Conservation (phyloP, 2,888 invertebrate species). For the Loripinus fragilis region DNA sequence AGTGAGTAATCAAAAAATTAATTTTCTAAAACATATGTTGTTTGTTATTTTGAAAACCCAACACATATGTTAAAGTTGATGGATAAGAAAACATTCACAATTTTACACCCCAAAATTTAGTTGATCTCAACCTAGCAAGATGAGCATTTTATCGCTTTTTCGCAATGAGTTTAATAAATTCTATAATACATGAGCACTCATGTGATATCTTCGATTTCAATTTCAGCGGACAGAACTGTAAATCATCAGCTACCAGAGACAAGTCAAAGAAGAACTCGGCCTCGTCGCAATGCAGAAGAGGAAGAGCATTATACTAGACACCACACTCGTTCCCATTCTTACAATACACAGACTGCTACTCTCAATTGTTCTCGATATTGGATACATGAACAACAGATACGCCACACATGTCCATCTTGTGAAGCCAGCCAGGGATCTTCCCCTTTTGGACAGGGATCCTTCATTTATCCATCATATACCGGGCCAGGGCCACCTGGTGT, state of each 20-base stretch:
- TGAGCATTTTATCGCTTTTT: no score
- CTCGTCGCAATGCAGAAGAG: background rate
- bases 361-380: background rate
- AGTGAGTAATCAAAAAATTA: no score
- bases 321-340: background rate
- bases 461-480: slow-evolving; percentile 15
- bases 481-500: slow-evolving; percentile 12
- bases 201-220: no score
- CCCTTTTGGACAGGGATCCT: slow-evolving; percentile 31
- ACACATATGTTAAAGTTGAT: no score
- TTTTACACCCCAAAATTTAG: no score
- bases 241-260: slow-evolving; percentile 2
- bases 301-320: background rate
- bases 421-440: slow-evolving; percentile 66
- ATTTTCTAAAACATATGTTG: no score
- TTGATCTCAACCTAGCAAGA: no score
- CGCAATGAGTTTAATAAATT: no score
- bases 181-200: no score
- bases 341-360: background rate
- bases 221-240: background rate
- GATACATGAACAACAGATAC: slow-evolving; percentile 12
- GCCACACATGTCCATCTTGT: slow-evolving; percentile 68
- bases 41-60: no score
- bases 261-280: background rate
- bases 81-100: no score